A percentile compares a stretch with the other conserved stretches of the same genome.
phyloP scores from a whole-genome alignment of 2,113 vertebrate genomes.

The Erythrocercus mccallii region DNA sequence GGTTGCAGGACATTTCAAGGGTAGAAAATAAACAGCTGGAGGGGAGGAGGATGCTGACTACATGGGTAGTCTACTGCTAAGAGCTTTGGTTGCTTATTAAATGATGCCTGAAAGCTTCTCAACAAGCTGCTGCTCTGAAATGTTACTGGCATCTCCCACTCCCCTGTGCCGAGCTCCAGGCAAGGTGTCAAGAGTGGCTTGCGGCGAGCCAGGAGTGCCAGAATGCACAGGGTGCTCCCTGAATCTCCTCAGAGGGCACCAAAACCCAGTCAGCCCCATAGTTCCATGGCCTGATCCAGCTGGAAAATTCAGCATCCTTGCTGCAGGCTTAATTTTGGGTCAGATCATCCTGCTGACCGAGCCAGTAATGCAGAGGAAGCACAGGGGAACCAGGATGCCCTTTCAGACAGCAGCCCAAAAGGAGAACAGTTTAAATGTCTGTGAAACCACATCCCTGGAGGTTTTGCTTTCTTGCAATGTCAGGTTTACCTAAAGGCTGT shows the following conservation, averaged over 20 bases:
- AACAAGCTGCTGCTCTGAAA: neutral
- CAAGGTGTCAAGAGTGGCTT: neutral
- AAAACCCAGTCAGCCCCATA: neutral
- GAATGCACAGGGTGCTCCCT: neutral
- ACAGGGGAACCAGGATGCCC: neutral
- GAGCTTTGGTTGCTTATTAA: slow-evolving; percentile 39
- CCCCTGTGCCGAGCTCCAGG: accelerated
- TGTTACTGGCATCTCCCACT: neutral
- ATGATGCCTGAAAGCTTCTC: slow-evolving; percentile 16
- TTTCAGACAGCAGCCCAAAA: neutral
- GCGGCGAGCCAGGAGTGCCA: accelerated
- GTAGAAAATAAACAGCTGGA: slow-evolving; percentile 41
- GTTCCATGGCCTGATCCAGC: neutral
- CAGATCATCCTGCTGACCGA: neutral
- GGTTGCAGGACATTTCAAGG: slow-evolving; percentile 48
- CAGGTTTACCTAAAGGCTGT: neutral
- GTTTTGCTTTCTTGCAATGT: neutral
- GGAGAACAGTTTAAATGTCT: neutral
- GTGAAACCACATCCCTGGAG: slow-evolving; percentile 9
- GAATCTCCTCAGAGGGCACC: neutral
- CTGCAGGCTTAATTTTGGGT: neutral
- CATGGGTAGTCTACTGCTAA: neutral
- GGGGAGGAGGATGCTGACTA: slow-evolving; percentile 43
- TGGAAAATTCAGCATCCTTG: neutral
- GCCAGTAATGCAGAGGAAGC: neutral